Evolutionary conservation across 1,140 invertebrate genomes (phyloP).

Genomic region (Microplitis demolitor): DNA sequence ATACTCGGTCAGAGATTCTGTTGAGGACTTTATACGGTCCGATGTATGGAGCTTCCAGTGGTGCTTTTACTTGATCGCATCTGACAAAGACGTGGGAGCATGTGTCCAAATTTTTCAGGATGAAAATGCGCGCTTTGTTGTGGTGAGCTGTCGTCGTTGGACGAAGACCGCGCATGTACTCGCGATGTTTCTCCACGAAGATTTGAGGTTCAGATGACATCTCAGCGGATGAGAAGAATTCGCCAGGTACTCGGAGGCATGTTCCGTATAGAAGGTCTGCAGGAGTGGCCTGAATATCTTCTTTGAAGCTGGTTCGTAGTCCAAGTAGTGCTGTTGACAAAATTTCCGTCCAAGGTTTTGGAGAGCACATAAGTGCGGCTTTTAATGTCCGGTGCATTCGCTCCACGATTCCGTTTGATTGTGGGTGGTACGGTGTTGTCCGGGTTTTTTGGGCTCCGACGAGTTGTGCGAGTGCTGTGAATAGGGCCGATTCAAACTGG

Average conservation of each 20-base stretch:
- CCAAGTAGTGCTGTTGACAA: conserved; percentile 28
- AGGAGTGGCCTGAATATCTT: conserved; percentile 38
- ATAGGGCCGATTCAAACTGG: conserved; percentile 26
- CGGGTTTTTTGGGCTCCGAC: conserved; percentile 9
- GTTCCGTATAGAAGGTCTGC: conserved; percentile 44
- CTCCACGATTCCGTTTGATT: conserved; percentile 35
- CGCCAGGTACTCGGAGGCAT: conserved; percentile 40
- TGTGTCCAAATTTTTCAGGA: conserved; percentile 15
- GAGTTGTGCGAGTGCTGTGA: conserved; percentile 1
- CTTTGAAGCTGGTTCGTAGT: conserved; percentile 29
- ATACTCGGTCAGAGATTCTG: conserved; percentile 24
- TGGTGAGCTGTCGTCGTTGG: conserved; percentile 33
- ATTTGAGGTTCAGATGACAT: neutral
- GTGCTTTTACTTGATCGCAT: conserved; percentile 29
- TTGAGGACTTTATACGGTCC: conserved; percentile 36
- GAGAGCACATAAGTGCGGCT: conserved; percentile 30
- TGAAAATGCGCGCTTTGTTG: conserved; percentile 11
- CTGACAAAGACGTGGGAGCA: conserved; percentile 21
- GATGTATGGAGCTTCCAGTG: conserved; percentile 34
- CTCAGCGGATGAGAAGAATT: conserved; percentile 38
- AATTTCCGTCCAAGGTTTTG: conserved; percentile 10
- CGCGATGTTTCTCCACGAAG: conserved; percentile 26
- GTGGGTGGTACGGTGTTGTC: conserved; percentile 37
- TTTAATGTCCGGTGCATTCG: conserved; percentile 25
- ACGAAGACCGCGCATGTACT: conserved; percentile 21